phyloP scores from a whole-genome alignment of 2,797 vertebrate genomes.

The Vespertilio murinus region DNA sequence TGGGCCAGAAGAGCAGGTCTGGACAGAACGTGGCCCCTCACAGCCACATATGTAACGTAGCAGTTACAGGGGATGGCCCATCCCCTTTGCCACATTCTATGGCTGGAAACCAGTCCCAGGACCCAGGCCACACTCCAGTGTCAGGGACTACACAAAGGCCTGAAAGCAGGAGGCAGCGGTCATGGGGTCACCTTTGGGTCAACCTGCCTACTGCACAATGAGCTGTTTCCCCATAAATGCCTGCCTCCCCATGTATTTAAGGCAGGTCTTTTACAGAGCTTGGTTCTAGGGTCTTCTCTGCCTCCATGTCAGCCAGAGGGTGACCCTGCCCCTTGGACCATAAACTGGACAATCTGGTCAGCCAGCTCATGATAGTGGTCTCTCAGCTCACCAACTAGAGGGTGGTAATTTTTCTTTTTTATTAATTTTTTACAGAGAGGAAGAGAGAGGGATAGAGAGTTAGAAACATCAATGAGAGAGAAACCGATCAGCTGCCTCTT shows the following conservation, averaged over 20 bases:
- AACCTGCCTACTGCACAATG: neutral
- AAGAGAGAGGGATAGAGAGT: too few relatives aligned
- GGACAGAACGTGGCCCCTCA: neutral
- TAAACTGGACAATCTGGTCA: neutral
- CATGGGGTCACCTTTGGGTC: rapidly evolving
- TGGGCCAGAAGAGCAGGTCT: neutral
- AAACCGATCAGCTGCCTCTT: too few relatives aligned
- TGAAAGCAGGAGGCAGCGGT: neutral
- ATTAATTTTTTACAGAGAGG: too few relatives aligned
- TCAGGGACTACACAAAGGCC: neutral
- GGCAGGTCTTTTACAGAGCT: neutral
- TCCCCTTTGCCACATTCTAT: neutral
- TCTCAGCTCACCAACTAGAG: neutral
- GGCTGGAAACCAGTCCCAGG: neutral
- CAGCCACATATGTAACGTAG: neutral
- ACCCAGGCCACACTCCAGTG: neutral
- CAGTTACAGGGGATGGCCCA: neutral
- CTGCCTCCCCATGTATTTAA: too few relatives aligned
- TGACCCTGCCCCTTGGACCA: neutral
- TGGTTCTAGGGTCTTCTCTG: too few relatives aligned
- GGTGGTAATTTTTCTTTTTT: neutral
- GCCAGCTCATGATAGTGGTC: neutral
- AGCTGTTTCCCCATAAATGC: neutral
- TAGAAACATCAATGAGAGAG: too few relatives aligned
- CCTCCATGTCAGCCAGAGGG: neutral